These are phyloP conservation scores for Mallateleia sp. DNA, from an alignment of 2,888 invertebrate genomes.

Conservation along the genomic window DNA sequence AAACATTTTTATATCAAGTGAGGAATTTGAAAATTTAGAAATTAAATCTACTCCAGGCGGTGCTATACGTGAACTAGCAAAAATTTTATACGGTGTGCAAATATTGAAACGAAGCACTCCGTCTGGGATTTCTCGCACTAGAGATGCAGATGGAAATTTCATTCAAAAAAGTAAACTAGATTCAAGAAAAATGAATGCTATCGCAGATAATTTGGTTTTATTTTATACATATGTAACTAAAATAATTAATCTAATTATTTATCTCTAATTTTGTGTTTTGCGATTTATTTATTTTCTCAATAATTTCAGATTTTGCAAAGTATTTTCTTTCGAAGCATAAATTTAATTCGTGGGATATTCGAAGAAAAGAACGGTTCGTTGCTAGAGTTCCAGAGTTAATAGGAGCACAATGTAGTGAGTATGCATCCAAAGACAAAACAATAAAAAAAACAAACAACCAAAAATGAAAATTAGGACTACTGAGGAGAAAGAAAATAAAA, in stretches of 20 bases:
- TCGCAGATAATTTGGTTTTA: background rate
- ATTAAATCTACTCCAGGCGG: conserved; percentile 12
- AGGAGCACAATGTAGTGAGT: conserved; percentile 15
- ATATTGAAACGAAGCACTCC: conserved; percentile 14
- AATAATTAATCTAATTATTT: no score
- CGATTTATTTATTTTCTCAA: background rate
- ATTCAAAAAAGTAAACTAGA: conserved; percentile 24
- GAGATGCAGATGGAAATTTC: conserved; percentile 19
- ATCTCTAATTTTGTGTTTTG: no score
- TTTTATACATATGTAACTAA: background rate
- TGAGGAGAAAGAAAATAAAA: no score
- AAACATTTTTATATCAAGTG: conserved; percentile 4
- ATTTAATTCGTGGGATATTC: conserved; percentile 16
- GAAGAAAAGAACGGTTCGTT: conserved; percentile 25
- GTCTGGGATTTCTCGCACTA: conserved; percentile 18
- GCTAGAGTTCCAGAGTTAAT: conserved; percentile 14
- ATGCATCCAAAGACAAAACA: no score
- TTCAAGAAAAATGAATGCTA: conserved; percentile 20
- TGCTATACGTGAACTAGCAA: conserved; percentile 20
- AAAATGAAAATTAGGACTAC: background rate
- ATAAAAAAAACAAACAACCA: background rate
- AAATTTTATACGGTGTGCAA: conserved; percentile 21
- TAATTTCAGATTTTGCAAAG: conserved; percentile 40
- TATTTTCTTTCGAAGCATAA: conserved; percentile 23
- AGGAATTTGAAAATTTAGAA: conserved; percentile 27